Percentiles rank a stretch among this genome's conserved stretches.
These are phyloP conservation scores for Sminthurinus aureus DNA, from an alignment of 2,888 invertebrate species.

Conservation along the genomic window DNA sequence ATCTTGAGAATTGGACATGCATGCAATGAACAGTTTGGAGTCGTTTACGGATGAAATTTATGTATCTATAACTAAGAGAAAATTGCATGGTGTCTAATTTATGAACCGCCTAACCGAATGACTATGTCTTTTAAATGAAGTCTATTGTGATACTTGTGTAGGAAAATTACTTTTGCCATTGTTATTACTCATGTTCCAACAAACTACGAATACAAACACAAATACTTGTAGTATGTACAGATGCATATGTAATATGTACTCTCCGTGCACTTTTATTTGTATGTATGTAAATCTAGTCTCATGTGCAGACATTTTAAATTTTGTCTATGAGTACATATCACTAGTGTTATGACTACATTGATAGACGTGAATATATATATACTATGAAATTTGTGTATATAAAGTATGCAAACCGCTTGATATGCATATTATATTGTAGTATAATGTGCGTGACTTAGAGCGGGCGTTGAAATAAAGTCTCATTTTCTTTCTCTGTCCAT, in stretches of 20 bases:
- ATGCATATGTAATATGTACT: no score
- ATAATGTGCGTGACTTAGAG: constrained; percentile 34
- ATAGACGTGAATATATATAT: constrained; percentile 23
- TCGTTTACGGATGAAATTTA: constrained; percentile 38
- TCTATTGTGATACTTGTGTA: constrained; percentile 34
- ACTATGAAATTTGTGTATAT: constrained; percentile 4
- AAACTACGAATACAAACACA: no score
- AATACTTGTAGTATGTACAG: background rate
- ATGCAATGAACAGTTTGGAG: constrained; percentile 23
- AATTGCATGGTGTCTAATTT: constrained; percentile 33
- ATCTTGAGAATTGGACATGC: constrained; percentile 10
- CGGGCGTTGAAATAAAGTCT: constrained; percentile 38
- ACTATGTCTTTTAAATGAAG: constrained; percentile 38
- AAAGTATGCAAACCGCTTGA: no score
- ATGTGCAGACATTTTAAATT: constrained; percentile 13
- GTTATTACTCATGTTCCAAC: constrained; percentile 35
- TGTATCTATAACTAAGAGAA: constrained; percentile 38
- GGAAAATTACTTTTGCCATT: constrained; percentile 35
- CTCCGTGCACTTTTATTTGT: background rate
- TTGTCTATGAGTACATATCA: constrained; percentile 11
- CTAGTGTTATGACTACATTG: constrained; percentile 37
- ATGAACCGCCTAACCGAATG: constrained; percentile 39
- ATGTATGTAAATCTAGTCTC: background rate
- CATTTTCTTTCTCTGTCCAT: constrained; percentile 7
- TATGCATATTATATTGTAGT: no score